Conservation (phyloP, 2,888 invertebrate species). For the Xylota segnis region DNA sequence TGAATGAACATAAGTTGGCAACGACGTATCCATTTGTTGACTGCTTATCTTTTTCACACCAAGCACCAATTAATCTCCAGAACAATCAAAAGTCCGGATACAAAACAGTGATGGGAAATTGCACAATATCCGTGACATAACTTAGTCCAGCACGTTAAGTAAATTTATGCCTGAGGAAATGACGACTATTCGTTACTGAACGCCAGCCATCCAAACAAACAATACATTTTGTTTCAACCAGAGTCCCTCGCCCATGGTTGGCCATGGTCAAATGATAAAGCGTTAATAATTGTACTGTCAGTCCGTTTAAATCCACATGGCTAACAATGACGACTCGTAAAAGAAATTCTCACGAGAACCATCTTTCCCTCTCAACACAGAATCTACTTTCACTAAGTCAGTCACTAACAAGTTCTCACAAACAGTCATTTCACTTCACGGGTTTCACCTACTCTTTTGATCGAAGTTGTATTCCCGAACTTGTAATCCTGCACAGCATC, state of each 20-base stretch:
- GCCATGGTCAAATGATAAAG: no score
- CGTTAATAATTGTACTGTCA: not conserved
- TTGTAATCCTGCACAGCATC: slow-evolving; percentile 91
- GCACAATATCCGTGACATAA: not conserved
- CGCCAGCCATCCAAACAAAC: not conserved
- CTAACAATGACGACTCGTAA: not conserved
- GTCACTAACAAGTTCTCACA: not conserved
- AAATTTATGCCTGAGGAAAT: not conserved
- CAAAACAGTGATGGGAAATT: not conserved
- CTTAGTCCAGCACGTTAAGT: not conserved
- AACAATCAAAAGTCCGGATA: not conserved
- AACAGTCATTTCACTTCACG: not conserved
- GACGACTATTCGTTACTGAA: not conserved
- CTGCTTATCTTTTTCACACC: not conserved
- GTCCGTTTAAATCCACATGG: not conserved
- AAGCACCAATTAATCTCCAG: not conserved
- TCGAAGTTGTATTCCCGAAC: slow-evolving; percentile 87
- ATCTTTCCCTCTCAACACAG: not conserved
- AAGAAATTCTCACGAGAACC: not conserved
- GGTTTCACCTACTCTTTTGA: slow-evolving; percentile 81
- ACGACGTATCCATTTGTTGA: not conserved
- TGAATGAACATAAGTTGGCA: no score
- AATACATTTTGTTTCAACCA: no score
- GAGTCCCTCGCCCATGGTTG: no score
- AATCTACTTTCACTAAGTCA: not conserved